Evolutionary conservation across 2,888 invertebrate genomes (phyloP), one percentile per base, ranked within the genome.

Genomic region (Mystacides longicornis): DNA sequence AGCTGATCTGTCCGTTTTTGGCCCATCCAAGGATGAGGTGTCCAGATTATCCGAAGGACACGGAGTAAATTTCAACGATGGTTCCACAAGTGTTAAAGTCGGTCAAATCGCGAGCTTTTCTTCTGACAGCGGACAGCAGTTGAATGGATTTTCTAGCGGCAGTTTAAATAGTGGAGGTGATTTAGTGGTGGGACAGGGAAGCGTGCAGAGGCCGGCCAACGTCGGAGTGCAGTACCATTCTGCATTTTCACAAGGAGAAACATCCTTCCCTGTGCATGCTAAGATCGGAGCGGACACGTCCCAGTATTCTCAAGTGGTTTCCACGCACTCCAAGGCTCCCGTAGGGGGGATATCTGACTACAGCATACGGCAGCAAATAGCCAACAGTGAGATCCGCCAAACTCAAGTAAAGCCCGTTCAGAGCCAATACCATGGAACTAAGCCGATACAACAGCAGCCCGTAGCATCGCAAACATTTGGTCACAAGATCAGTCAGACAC

Each of bases 161-260:
- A 52, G 52, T 23, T 45, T 51, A 23, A 53, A 33, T 22, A 52
- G 45, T 9, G 55, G 55, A 4, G 58, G 55, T 1, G 58, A 58
- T 31, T 46, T 58, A 18, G 48, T 58, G 9, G 58, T 58, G 14
- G 58, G 58, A 7, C 58, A 58, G n/a, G 58, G 58, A 7, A 58
- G 58, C 16, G 58, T 58, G 7, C 58, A 58, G 33, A 48, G 58
- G 1, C 58, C 58, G 7, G 58, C 55, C 2, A 58, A 51, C 46
- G 27, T 46, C 23, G 52, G 18, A 1, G 33, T 3, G 7, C 57
- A 54, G 11, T 57, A 53, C 23, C 50, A 50, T 14, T n/a, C 20
- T 20, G 7, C 14, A 19, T 50, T 45, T 22, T 19, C 19, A 19
- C 50, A 55, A 21, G 43, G 50, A n/a, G 46, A 27, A 2, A 42